Evolutionary conservation across 2,113 vertebrate species (phyloP).

Genomic region (Baryphthengus martii): DNA sequence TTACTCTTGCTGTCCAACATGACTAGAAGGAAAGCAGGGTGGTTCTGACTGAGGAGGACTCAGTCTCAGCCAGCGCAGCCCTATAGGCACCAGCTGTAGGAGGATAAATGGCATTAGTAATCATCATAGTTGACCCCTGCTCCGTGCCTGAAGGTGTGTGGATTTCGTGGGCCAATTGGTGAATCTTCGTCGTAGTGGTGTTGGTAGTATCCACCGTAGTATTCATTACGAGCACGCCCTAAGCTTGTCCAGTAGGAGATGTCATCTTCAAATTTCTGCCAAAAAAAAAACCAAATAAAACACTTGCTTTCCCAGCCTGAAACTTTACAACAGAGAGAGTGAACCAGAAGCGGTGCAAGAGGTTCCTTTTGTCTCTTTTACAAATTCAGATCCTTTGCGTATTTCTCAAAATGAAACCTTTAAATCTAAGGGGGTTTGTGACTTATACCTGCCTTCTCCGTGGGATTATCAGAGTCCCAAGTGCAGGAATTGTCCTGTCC

Average conservation of each 20-base stretch:
- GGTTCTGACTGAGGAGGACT: neutral
- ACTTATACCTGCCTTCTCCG: neutral
- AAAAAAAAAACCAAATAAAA: neutral
- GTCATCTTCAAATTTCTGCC: conserved; percentile 91
- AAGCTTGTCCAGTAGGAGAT: conserved; percentile 88
- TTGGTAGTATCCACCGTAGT: conserved; percentile 81
- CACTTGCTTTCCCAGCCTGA: neutral
- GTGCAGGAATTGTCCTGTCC: neutral
- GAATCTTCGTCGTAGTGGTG: conserved; percentile 92
- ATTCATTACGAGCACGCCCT: conserved; percentile 75
- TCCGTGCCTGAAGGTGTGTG: conserved; percentile 79
- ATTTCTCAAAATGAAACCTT: neutral
- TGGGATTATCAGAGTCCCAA: neutral
- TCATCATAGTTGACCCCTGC: conserved; percentile 92
- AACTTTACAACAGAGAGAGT: neutral
- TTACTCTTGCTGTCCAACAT: neutral
- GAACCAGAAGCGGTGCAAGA: neutral
- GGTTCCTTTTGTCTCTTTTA: neutral
- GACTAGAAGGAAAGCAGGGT: neutral
- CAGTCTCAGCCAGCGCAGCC: neutral
- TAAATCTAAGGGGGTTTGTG: neutral
- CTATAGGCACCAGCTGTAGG: accelerated
- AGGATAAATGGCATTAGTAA: conserved; percentile 65
- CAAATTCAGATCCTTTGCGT: accelerated
- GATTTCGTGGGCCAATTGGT: conserved; percentile 77